Conservation (phyloP, 2,113 vertebrate species). For the Cyanoramphus novaezelandiae region DNA sequence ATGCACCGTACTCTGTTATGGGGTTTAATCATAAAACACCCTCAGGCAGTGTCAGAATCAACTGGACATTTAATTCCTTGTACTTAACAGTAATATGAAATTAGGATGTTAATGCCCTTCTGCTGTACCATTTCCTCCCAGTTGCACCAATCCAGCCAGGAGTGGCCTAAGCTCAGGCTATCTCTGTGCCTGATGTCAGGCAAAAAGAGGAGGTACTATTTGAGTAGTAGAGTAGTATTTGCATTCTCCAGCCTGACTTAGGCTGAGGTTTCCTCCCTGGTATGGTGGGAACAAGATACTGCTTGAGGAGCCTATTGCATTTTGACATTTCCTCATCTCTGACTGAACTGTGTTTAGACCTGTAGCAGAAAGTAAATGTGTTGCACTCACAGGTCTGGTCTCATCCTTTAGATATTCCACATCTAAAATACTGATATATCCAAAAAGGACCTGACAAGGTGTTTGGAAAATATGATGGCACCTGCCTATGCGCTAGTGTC, state of each 20-base stretch:
- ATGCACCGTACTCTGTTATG: accelerated
- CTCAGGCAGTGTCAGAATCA: neutral
- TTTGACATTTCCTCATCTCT: neutral
- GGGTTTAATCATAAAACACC: neutral
- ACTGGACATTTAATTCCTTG: neutral
- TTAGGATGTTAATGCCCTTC: neutral
- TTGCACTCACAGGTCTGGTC: neutral
- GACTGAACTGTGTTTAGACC: neutral
- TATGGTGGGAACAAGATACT: neutral
- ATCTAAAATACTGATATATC: neutral
- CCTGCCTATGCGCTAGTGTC: neutral
- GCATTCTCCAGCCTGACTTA: neutral
- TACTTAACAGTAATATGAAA: neutral
- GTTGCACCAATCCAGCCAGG: neutral
- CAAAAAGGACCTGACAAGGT: neutral
- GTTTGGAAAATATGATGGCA: neutral
- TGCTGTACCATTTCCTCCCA: neutral
- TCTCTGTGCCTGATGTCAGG: neutral
- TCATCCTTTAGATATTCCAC: neutral
- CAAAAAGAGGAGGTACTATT: neutral
- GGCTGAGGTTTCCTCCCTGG: neutral
- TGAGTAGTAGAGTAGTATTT: neutral
- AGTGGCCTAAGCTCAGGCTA: neutral
- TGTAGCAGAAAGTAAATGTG: neutral
- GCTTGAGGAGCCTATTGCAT: neutral